These are phyloP conservation scores for Drosophila histrio DNA, from an alignment of 2,888 invertebrate species.

Conservation along the genomic window DNA sequence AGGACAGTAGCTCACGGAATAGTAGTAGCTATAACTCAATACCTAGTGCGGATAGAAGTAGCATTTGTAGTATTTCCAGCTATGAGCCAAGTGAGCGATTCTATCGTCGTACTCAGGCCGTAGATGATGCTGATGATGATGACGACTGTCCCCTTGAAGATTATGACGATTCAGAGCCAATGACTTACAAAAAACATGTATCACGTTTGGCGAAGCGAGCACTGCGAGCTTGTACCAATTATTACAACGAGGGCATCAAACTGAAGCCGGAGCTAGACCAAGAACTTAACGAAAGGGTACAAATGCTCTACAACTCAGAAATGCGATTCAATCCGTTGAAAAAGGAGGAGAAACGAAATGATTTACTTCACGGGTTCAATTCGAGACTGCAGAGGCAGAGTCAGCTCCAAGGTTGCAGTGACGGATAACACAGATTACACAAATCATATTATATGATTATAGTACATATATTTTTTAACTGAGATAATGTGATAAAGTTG, in stretches of 20 bases:
- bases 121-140: slow-evolving; percentile 15
- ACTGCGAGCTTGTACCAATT: slow-evolving; percentile 20
- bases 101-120: slow-evolving; percentile 41
- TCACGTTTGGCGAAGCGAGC: slow-evolving; percentile 44
- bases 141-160: background rate
- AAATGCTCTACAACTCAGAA: slow-evolving; percentile 33
- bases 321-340: slow-evolving; percentile 4
- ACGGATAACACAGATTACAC: background rate
- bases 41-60: slow-evolving; percentile 1
- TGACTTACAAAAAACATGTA: slow-evolving; percentile 29
- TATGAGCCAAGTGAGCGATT: slow-evolving; percentile 51
- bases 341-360: slow-evolving; percentile 2
- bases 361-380: slow-evolving; percentile 35
- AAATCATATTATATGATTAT: slow-evolving; percentile 13
- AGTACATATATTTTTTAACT: slow-evolving; percentile 55
- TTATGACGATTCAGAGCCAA: background rate
- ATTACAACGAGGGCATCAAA: background rate
- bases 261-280: background rate
- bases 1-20: slow-evolving; percentile 5
- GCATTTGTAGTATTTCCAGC: slow-evolving; percentile 13
- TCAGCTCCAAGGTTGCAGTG: slow-evolving; percentile 25
- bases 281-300: background rate
- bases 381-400: slow-evolving; percentile 28
- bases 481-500: slow-evolving; percentile 7
- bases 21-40: slow-evolving; percentile 17